These are phyloP conservation scores for Plectropomus leopardus DNA, from an alignment of 2,113 vertebrate genomes.

Conservation along the genomic window DNA sequence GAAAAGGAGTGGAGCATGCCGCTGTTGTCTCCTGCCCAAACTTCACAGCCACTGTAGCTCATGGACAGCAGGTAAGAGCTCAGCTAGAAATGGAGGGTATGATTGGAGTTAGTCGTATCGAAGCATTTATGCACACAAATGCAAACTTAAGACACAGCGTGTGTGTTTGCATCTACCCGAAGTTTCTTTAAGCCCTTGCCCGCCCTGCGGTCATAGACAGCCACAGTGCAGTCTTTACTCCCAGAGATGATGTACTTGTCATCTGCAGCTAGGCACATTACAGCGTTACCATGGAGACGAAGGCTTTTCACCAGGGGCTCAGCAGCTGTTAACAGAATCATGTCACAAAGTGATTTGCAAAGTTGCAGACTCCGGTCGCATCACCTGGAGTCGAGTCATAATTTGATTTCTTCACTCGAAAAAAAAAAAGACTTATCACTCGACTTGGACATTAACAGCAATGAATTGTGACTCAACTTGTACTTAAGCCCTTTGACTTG, in stretches of 20 bases:
- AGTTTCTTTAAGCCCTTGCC: constrained; percentile 86
- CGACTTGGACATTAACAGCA: no score
- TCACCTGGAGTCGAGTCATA: no score
- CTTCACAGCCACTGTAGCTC: constrained; percentile 87
- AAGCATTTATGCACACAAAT: neutral
- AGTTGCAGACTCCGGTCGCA: no score
- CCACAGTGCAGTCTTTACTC: constrained; percentile 90
- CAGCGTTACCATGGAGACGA: constrained; percentile 86
- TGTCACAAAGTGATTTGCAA: neutral
- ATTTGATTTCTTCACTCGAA: no score
- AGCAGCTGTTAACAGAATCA: constrained; percentile 73
- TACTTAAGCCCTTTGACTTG: no score
- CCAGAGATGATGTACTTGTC: constrained; percentile 91
- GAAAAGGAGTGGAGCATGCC: constrained; percentile 89
- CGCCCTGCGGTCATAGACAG: constrained; percentile 89
- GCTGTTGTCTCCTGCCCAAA: constrained; percentile 93
- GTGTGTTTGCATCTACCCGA: constrained; percentile 80
- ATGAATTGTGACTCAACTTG: no score
- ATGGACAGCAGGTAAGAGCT: constrained; percentile 90
- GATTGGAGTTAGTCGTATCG: neutral
- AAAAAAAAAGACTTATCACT: no score
- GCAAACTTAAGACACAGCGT: neutral
- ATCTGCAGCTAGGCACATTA: constrained; percentile 89
- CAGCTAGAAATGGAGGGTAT: constrained; percentile 80
- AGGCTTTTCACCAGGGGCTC: constrained; percentile 87